Percentiles rank a stretch among this genome's conserved stretches.
phyloP scores from a whole-genome alignment of 2,797 vertebrate species.

The Sebastes trivittatus region DNA sequence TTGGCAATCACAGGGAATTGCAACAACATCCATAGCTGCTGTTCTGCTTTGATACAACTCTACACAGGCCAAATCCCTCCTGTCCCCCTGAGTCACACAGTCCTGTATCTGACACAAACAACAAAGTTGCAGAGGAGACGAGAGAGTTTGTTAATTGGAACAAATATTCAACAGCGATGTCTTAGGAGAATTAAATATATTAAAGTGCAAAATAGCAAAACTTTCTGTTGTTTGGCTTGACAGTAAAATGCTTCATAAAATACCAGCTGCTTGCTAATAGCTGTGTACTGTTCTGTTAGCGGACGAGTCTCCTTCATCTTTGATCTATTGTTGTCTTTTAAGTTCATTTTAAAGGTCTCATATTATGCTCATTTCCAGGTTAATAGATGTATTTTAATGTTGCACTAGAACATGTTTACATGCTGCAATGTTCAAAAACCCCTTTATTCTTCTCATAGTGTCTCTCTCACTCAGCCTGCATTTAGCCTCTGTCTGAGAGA shows the following conservation, averaged over 20 bases:
- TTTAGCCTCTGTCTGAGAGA: no score
- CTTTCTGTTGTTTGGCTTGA: constrained; percentile 27
- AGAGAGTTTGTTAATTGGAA: constrained; percentile 59
- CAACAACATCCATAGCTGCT: neutral
- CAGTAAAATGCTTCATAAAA: constrained; percentile 27
- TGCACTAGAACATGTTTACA: no score
- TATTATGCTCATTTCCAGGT: no score
- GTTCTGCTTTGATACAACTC: constrained; percentile 45
- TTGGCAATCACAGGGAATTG: neutral
- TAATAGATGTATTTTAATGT: no score
- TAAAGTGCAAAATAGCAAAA: constrained; percentile 34
- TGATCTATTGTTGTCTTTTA: neutral
- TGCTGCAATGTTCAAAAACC: no score
- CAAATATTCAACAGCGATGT: constrained; percentile 39
- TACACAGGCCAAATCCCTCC: constrained; percentile 6
- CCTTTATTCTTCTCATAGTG: no score
- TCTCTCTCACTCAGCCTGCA: no score
- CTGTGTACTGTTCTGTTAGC: neutral
- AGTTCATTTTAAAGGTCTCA: neutral
- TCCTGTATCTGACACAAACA: constrained; percentile 57
- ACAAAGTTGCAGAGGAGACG: constrained; percentile 34
- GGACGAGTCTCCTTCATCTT: neutral
- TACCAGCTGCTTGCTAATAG: neutral
- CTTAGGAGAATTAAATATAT: constrained; percentile 43
- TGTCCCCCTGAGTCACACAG: constrained; percentile 42